Conservation (phyloP, 2,888 invertebrate genomes). For the Tiliacea citrago region DNA sequence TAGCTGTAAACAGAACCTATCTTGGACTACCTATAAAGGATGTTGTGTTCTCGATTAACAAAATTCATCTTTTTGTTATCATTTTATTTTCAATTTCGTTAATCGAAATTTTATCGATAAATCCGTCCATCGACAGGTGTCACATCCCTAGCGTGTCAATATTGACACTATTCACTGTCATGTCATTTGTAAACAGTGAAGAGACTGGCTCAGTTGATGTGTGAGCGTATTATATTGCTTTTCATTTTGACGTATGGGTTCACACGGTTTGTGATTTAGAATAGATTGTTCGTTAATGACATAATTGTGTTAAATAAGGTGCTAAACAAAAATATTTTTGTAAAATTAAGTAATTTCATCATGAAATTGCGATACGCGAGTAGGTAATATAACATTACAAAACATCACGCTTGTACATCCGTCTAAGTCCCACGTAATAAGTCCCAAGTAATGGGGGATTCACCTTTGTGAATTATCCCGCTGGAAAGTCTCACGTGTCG, state of each 20-base stretch:
- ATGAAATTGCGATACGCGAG: too few species aligned
- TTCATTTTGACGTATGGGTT: slow-evolving; percentile 11
- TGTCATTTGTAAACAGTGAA: slow-evolving; percentile 57
- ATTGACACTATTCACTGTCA: slow-evolving; percentile 65
- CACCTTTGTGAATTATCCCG: too few species aligned
- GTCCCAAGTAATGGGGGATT: too few species aligned
- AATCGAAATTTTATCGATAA: slow-evolving; percentile 44
- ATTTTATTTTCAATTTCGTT: neutral
- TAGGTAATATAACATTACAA: too few species aligned
- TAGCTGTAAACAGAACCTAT: neutral
- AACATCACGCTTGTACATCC: too few species aligned
- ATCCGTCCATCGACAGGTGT: slow-evolving; percentile 19
- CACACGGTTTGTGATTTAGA: slow-evolving; percentile 12
- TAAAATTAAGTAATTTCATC: too few species aligned
- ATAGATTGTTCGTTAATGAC: neutral
- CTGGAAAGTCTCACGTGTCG: too few species aligned
- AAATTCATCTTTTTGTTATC: neutral
- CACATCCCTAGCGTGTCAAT: slow-evolving; percentile 61
- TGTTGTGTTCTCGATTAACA: neutral
- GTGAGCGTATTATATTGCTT: slow-evolving; percentile 41
- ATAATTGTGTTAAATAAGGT: neutral
- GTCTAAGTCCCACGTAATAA: too few species aligned
- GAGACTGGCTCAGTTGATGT: slow-evolving; percentile 31
- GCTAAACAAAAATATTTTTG: neutral
- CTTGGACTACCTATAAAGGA: neutral